A percentile compares a stretch with the other conserved stretches of the same genome.
Evolutionary conservation across 2,113 vertebrate genomes (phyloP).

Genomic region (Lagopus leucura): DNA sequence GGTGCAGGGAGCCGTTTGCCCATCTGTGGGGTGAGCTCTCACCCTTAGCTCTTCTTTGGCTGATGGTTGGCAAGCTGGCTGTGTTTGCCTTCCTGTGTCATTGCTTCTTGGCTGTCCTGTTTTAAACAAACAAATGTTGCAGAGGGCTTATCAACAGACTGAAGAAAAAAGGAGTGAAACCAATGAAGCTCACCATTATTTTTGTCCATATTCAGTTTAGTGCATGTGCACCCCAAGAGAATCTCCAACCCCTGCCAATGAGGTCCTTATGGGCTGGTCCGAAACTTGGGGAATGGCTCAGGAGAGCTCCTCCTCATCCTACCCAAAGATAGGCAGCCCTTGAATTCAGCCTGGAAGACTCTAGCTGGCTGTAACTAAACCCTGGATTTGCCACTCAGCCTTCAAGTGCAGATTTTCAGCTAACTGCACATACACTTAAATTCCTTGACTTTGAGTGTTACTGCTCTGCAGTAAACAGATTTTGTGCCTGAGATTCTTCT

Average conservation of each 20-base stretch:
- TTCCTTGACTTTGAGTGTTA: not conserved
- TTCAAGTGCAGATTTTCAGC: not conserved
- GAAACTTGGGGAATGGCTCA: not conserved
- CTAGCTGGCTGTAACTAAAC: not conserved
- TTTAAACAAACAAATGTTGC: not conserved
- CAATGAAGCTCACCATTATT: not conserved
- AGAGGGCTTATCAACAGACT: not conserved
- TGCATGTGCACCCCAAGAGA: not conserved
- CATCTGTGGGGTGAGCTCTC: not conserved
- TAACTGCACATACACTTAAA: not conserved
- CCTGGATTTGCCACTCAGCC: not conserved
- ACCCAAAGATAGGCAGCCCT: not conserved
- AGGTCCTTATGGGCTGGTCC: not conserved
- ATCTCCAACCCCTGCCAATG: not conserved
- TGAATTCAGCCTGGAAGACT: not conserved
- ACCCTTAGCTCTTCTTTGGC: not conserved
- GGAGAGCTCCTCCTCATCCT: not conserved
- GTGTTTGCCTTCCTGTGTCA: not conserved
- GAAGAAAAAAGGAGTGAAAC: not conserved
- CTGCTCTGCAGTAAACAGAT: conserved; percentile 25
- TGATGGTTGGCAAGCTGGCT: not conserved
- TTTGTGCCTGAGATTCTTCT: conserved; percentile 24
- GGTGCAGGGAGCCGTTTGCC: not conserved
- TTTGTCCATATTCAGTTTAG: not conserved
- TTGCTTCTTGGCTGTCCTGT: not conserved